Evolutionary conservation across 2,113 vertebrate genomes (phyloP), one percentile per base, ranked within the genome.

Genomic region (Tragelaphus imberbis): DNA sequence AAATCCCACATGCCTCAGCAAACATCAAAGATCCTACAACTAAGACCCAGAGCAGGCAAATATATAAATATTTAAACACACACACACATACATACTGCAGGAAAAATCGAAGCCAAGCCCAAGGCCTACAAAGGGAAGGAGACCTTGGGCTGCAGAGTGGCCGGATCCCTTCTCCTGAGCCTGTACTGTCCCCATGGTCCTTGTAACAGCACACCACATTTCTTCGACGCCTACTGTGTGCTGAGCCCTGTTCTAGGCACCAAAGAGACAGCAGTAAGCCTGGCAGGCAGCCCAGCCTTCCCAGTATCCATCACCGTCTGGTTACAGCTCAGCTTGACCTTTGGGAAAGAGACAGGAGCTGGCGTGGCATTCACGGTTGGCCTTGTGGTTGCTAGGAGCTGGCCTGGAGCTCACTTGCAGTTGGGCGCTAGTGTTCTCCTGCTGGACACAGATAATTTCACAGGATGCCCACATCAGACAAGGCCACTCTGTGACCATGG

Each of bases 381-480:
- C 79, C 87, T 95, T 80, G 84, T 23, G 28, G 82, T 56, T 86
- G 95, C 91, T 79, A 91, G 63, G 77, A 53, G n/a, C 91, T n/a
- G 10, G 53, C 27, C 58, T 53, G 59, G 85, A 23, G 7, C 59
- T 49, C 84, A 16, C 65, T 40, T n/a, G 19, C 87, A 15, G 36
- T 23, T 5, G 25, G 49, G 51, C n/a, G 8, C 53, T 15, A 36
- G 47, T 9, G 21, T 87, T 84, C 71, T 95, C 61, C 58, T 47
- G 40, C 27, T 9, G 11, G 36, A 71, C 49, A 49, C 44, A 49
- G 91, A 86, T 68, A 61, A 77, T 55, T 28, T 63, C 27, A 1
- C 77, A 33, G 49, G 51, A 92, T 0, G 5, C 36, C 49, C 2
- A 5, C 56, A 7, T 3, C 11, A 10, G 84, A 84, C 96, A 96